Evolutionary conservation across 2,888 invertebrate genomes (phyloP), one percentile per base, ranked within the genome.

Genomic region (Tachina lurida): DNA sequence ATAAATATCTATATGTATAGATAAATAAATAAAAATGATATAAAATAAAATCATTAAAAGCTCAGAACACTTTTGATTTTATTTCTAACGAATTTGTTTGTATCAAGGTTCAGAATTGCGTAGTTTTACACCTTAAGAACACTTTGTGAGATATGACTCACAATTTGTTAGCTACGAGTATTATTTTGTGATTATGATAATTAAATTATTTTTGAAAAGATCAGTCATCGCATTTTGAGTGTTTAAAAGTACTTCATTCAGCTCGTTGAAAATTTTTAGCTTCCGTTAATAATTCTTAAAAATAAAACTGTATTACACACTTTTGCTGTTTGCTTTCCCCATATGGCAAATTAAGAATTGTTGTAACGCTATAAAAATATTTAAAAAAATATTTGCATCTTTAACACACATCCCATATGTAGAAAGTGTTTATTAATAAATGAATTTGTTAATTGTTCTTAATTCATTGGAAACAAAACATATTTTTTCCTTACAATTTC

Each of bases 381-480:
- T n/a, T 62, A 3, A 7, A 13, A 31, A 15, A 58, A 58, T 52
- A 52, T 10, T 52, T 8, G 5, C 8, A 58, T 63, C 43, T 65
- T 3, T 19, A 17, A 62, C 63, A 63, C 5, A 17, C 10, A 17
- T n/a, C 41, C 8, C 39, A 49, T 17, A 82, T 31, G 9, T 10
- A 31, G 67, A 77, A 83, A 83, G 77, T 77, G 77, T 83, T 83
- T 67, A 75, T 54, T 68, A 73, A 77, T 60, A 45, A 68, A 52
- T 31, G 41, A 49, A 52, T 65, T 83, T 67, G 83, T 83, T 77
- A 83, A 77, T 83, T 83, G 83, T 77, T 83, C 77, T 73, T 58
- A 73, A 73, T 77, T 77, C 45, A 67, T 67, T 60, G 65, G 60
- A 83, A 73, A 73, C 71, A 52, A 47, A 47, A 67, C 47, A 47